Evolutionary conservation across 2,113 vertebrate species (phyloP).

Genomic region (Grammomys dolichurus): DNA sequence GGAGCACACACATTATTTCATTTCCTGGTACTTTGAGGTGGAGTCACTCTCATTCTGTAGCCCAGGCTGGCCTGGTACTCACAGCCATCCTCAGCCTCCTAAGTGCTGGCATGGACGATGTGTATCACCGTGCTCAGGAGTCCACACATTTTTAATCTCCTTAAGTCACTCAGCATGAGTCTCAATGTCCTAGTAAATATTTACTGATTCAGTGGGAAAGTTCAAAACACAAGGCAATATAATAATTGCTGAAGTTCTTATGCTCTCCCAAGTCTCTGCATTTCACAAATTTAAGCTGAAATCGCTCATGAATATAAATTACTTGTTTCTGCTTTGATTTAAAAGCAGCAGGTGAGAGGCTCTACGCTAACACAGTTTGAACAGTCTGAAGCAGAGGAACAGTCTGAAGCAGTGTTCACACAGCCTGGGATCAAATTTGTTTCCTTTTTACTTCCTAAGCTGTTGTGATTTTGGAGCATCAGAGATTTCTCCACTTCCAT

Average conservation of each 20-base stretch:
- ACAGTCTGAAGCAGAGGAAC: background rate
- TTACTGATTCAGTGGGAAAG: constrained; percentile 24
- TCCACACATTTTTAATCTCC: background rate
- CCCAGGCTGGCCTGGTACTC: background rate
- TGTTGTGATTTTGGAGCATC: background rate
- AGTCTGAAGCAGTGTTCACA: no score
- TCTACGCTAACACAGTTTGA: background rate
- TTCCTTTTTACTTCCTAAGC: constrained; percentile 18
- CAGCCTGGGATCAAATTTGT: background rate
- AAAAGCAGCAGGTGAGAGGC: background rate
- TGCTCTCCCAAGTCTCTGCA: background rate
- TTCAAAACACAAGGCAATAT: constrained; percentile 36
- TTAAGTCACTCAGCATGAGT: constrained; percentile 9
- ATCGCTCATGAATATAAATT: constrained; percentile 21
- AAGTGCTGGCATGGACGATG: background rate
- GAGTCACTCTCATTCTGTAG: background rate
- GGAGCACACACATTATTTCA: background rate
- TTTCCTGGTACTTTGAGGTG: background rate
- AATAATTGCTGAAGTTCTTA: constrained; percentile 30
- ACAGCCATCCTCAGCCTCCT: background rate
- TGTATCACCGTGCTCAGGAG: background rate
- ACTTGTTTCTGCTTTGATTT: background rate
- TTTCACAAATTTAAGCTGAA: constrained; percentile 44
- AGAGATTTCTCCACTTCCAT: constrained; percentile 7
- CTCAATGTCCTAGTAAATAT: constrained; percentile 21